Base-by-base conservation (phyloP, 2,797 vertebrate genomes). In the Dendrocincla tyrannina region DNA sequence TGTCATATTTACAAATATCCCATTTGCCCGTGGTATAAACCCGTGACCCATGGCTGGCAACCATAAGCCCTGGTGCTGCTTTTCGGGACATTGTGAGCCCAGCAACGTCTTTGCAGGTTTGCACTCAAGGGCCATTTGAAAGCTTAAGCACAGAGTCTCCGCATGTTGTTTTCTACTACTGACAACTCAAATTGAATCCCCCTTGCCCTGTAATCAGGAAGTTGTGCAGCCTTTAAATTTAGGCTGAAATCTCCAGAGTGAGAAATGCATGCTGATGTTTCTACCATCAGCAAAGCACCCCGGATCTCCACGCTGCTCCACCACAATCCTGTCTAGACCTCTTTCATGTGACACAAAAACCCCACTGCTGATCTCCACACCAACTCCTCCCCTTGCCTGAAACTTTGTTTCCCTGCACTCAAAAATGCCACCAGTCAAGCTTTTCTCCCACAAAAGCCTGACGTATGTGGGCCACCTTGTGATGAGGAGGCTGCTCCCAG, bases 271-370 rank as follows among this genome's bases (percentile, higher is more conserved):
- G 59, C 59, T 66, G 70, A 79, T 91, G 70, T 72, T 63, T 33
- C 58, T 23, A 73, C 27, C 58, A 73, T 59, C 41, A 67, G 53
- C 83, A 84, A 72, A 92, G 50, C 79, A 60, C 39, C 52, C 84
- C 7, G 2, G 30, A 67, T 81, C 50, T 60, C 59, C 76, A 59
- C 0, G 0, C 1, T 0, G 1, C 73, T 76, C 50, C 0, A 1
- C 47, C 44, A 67, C 66, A 62, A 16, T 24, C 5, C 0, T 30
- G 37, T 52, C 69, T 59, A 88, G 53, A 85, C 30, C 1, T 32
- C 37, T 83, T 68, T 28, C 60, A 87, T 1, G 1, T 2, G 7
- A 78, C 30, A 77, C 4, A 27, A 72, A 85, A 70, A 15, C 4
- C 2, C 8, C n/a, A 15, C 35, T 5, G 7, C 47, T 39, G n/a